These are phyloP conservation scores for Cyprinodon diabolis DNA, from an alignment of 2,797 vertebrate species.

Conservation along the genomic window DNA sequence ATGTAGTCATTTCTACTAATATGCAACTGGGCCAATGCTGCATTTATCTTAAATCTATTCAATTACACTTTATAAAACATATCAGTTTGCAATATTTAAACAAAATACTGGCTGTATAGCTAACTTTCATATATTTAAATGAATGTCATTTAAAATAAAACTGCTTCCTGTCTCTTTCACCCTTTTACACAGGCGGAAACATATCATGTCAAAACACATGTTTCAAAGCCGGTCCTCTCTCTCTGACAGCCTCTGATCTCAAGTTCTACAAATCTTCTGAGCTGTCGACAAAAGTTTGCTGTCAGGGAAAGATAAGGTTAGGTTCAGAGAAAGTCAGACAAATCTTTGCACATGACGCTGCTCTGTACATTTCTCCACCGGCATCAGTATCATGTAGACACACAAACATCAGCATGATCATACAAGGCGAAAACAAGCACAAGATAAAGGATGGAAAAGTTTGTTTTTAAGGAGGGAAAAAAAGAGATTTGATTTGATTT, in stretches of 20 bases:
- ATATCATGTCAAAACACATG: conserved; percentile 69
- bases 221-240: conserved; percentile 69
- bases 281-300: conserved; percentile 74
- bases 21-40: conserved; percentile 10
- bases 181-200: conserved; percentile 54
- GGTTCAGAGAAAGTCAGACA: conserved; percentile 55
- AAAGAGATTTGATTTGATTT: conserved; percentile 56
- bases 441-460: conserved; percentile 48
- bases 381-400: conserved; percentile 17
- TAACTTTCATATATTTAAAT: conserved; percentile 24
- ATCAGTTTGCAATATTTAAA: conserved; percentile 29
- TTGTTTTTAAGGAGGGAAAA: conserved; percentile 13
- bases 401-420: conserved; percentile 41
- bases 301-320: conserved; percentile 69
- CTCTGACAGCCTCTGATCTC: conserved; percentile 70
- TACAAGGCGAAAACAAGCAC: conserved; percentile 41
- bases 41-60: conserved; percentile 50
- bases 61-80: conserved; percentile 46
- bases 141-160: conserved; percentile 60
- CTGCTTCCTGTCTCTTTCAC: conserved; percentile 30
- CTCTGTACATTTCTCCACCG: conserved; percentile 22
- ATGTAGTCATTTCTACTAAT: conserved; percentile 23
- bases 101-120: conserved; percentile 33
- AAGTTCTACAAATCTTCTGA: conserved; percentile 62
- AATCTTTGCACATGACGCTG: conserved; percentile 48